A percentile compares a stretch with the other conserved stretches of the same genome.
phyloP scores from a whole-genome alignment of 2,888 invertebrate genomes.

The Spisula solida region DNA sequence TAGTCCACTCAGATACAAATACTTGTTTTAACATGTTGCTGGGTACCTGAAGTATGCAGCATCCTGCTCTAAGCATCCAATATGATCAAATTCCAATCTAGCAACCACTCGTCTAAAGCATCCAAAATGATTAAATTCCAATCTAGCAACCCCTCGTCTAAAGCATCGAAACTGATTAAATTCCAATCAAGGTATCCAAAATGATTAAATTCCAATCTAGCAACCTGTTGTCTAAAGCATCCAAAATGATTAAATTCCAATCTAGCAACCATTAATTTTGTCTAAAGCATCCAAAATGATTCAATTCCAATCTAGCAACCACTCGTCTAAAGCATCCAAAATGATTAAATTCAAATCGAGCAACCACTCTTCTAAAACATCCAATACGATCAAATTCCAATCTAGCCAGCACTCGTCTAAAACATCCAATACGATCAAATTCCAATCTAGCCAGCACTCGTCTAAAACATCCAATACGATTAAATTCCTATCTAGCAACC shows the following conservation, averaged over 20 bases:
- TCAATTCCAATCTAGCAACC: neutral
- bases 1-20: neutral
- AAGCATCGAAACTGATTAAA: neutral
- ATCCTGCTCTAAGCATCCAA: no score
- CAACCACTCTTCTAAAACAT: neutral
- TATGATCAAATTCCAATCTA: no score
- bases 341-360: neutral
- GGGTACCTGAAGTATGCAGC: no score
- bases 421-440: no score
- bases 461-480: no score
- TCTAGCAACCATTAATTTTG: no score
- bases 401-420: no score
- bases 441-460: no score
- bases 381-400: no score
- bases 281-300: neutral
- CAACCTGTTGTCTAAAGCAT: no score
- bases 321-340: neutral
- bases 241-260: no score
- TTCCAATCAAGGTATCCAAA: neutral
- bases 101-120: neutral
- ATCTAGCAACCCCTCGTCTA: neutral
- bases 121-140: neutral
- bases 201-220: no score
- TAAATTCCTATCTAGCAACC: neutral
- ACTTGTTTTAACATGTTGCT: neutral